phyloP scores from a whole-genome alignment of 2,797 vertebrate genomes.

The Numenius phaeopus region DNA sequence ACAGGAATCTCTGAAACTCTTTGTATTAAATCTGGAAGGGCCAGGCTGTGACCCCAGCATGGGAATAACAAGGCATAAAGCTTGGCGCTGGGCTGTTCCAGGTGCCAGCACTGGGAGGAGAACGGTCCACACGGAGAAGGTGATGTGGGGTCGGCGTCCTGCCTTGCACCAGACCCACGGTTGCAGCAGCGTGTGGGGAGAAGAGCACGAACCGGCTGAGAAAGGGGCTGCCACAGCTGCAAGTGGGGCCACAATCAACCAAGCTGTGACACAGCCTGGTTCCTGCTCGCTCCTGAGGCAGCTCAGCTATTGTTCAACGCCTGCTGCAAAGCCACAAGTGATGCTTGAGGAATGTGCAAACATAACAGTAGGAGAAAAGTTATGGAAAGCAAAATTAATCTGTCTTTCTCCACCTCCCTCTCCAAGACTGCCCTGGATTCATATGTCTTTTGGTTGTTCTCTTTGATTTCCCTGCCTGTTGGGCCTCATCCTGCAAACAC shows the following conservation, averaged over 20 bases:
- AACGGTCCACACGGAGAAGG: not conserved
- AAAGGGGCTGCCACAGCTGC: constrained; percentile 42
- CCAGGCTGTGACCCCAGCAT: constrained; percentile 5
- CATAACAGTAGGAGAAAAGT: constrained; percentile 62
- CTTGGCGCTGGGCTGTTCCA: not conserved
- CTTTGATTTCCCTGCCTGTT: constrained; percentile 21
- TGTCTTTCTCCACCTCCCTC: constrained; percentile 60
- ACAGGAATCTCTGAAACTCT: constrained; percentile 35
- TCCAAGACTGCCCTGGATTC: constrained; percentile 33
- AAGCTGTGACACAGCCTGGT: constrained; percentile 51
- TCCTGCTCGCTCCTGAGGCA: constrained; percentile 58
- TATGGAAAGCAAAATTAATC: constrained; percentile 69
- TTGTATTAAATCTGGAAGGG: constrained; percentile 45
- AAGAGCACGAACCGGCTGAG: constrained; percentile 12
- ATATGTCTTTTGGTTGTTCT: not conserved
- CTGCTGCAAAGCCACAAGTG: constrained; percentile 69
- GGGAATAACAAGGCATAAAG: constrained; percentile 9
- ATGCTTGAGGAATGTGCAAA: constrained; percentile 71
- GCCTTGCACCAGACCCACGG: not conserved
- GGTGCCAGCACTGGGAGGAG: not conserved
- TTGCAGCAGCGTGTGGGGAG: not conserved
- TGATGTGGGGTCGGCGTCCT: accelerated
- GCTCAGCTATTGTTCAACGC: constrained; percentile 62
- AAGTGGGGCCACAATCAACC: constrained; percentile 37
- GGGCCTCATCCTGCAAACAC: constrained; percentile 4